phyloP scores from a whole-genome alignment of 2,797 vertebrate genomes.

The Chelon auratus region DNA sequence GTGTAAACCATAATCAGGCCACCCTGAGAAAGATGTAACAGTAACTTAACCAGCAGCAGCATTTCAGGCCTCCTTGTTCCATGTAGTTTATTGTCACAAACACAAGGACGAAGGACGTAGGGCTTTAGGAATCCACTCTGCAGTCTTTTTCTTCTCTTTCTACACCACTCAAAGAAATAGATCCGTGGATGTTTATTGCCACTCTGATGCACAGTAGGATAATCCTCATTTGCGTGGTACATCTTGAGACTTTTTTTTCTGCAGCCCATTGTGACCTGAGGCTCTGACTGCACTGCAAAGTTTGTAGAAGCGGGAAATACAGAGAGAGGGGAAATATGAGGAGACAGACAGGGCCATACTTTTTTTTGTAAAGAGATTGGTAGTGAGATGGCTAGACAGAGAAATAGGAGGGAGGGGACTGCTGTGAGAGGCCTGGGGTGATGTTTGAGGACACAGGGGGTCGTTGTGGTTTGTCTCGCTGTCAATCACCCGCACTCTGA shows the following conservation, averaged over 20 bases:
- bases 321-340: conserved; percentile 53
- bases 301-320: conserved; percentile 25
- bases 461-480: conserved; percentile 79
- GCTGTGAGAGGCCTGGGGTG: conserved; percentile 70
- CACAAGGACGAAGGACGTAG: conserved; percentile 71
- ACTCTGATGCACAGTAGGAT: conserved; percentile 39
- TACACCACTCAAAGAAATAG: conserved; percentile 22
- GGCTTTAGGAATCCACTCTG: conserved; percentile 69
- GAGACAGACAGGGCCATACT: conserved; percentile 27
- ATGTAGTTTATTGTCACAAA: conserved; percentile 77
- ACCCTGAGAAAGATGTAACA: conserved; percentile 78
- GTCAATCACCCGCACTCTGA: conserved; percentile 80
- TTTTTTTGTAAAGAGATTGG: conserved; percentile 55
- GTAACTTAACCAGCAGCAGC: conserved; percentile 73
- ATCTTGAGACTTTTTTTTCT: conserved; percentile 33
- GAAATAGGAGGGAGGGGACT: conserved; percentile 43
- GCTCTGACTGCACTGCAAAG: conserved; percentile 24
- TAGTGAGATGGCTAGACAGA: conserved; percentile 64
- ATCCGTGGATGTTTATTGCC: conserved; percentile 42
- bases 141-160: conserved; percentile 45
- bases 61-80: conserved; percentile 69
- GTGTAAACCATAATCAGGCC: conserved; percentile 80
- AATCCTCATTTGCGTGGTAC: conserved; percentile 47
- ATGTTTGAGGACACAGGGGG: conserved; percentile 76
- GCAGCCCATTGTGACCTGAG: conserved; percentile 31